Evolutionary conservation across 2,888 invertebrate species (phyloP).

Genomic region (Trichopoda pennipes): DNA sequence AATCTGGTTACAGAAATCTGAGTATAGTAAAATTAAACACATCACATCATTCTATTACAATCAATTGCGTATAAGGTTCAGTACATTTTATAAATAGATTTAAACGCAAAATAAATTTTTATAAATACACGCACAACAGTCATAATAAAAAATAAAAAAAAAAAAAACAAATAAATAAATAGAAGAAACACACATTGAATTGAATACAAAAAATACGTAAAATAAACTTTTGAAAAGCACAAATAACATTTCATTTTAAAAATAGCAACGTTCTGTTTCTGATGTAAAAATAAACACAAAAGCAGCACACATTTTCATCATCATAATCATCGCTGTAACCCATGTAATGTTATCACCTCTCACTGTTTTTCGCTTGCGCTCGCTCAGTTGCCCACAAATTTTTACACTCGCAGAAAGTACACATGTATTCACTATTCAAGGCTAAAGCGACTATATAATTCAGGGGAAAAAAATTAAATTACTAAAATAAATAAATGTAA

Average conservation of each 20-base stretch:
- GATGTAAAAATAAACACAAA: constrained; percentile 53
- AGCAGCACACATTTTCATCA: constrained; percentile 50
- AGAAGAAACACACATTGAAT: constrained; percentile 38
- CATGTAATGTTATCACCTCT: constrained; percentile 45
- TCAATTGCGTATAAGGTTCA: constrained; percentile 58
- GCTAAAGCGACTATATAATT: constrained; percentile 44
- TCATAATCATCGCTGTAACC: constrained; percentile 36
- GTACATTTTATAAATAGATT: constrained; percentile 56
- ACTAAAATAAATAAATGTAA: constrained; percentile 1
- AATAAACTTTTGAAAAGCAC: constrained; percentile 67
- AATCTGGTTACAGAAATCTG: neutral
- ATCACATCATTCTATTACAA: constrained; percentile 29
- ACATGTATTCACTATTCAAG: constrained; percentile 40
- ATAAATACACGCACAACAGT: constrained; percentile 62
- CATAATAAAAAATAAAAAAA: constrained; percentile 13
- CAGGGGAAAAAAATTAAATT: constrained; percentile 3
- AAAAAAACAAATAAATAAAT: constrained; percentile 14
- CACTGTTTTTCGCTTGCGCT: neutral
- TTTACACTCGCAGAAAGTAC: constrained; percentile 42
- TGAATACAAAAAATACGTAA: constrained; percentile 24
- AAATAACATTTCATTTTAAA: constrained; percentile 63
- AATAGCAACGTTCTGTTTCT: constrained; percentile 55
- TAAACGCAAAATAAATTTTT: constrained; percentile 44
- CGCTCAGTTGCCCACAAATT: constrained; percentile 1
- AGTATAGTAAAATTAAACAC: constrained; percentile 22